Evolutionary conservation across 2,888 invertebrate species (phyloP).

Genomic region (Deroplatys truncata): DNA sequence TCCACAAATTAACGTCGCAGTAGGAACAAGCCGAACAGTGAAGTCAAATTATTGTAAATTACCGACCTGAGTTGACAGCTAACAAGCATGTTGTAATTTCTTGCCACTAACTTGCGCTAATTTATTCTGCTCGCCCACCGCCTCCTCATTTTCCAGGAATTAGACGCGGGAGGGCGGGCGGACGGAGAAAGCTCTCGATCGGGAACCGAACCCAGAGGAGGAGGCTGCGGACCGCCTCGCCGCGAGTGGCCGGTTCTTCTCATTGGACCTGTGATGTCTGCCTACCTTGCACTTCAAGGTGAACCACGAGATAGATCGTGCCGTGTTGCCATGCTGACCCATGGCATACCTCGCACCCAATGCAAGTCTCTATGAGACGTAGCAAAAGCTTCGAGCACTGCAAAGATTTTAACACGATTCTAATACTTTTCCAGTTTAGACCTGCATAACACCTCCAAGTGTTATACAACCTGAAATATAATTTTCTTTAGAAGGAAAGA

Average conservation of each 20-base stretch:
- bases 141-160: neutral
- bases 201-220: neutral
- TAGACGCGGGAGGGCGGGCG: neutral
- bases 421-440: neutral
- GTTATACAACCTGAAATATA: neutral
- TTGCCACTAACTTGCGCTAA: neutral
- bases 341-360: neutral
- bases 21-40: neutral
- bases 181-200: too few relatives aligned
- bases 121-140: neutral
- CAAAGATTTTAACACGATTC: neutral
- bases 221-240: neutral
- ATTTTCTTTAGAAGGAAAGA: neutral
- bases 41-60: neutral
- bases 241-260: neutral
- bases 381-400: neutral
- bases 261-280: neutral
- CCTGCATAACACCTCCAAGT: neutral
- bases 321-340: neutral
- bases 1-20: neutral
- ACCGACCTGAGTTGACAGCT: neutral
- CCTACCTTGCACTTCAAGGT: neutral
- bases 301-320: neutral
- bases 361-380: neutral
- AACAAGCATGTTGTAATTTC: neutral